Evolutionary conservation across 2,888 invertebrate genomes (phyloP), one percentile per base, ranked within the genome.

Genomic region (Acheta domesticus): DNA sequence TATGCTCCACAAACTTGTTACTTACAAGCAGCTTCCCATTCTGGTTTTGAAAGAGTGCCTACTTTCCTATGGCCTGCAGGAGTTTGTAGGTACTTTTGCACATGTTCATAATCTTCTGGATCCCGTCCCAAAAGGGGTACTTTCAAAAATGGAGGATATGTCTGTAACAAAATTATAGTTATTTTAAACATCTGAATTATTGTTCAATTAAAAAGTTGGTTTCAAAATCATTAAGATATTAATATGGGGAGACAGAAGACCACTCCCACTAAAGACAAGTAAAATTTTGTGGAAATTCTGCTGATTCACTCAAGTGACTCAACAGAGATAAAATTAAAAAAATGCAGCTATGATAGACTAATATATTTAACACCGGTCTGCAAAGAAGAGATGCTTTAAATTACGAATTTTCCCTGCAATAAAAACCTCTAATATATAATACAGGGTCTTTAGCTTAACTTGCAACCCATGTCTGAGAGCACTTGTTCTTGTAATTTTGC

Each of bases 1-100:
- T 36, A 36, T 36, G 11, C 36, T 62, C 62, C 11, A 62, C 16
- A 62, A 62, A 12, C 36, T 16, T 23, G 19, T n/a, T 83, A 91
- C 93, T 92, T 88, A 96, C 96, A 93, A 82, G 93, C 92, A 81
- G 94, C 96, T 88, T 98, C 97, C 98, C 98, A 98, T 87, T 98
- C 97, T 75, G 93, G 91, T 84, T 91, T 90, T 16, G 96, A 95
- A 84, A 98, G 89, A 2, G 98, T 97, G 16, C 97, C 97, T 83
- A 95, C 87, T 76, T 86, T 87, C 77, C 87, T 85, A 75, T 87
- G 86, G 79, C 86, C 86, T 23, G 85, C 84, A 81, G 86, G 86
- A 12, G 84, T 83, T 83, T 88, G 88, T 84, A 90, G 87, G 85
- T 89, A 91, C 77, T 90, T 87, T 81, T 90, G 89, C 4, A 93